Base-by-base conservation (phyloP, 2,797 vertebrate species). In the Tragopan temminckii region DNA sequence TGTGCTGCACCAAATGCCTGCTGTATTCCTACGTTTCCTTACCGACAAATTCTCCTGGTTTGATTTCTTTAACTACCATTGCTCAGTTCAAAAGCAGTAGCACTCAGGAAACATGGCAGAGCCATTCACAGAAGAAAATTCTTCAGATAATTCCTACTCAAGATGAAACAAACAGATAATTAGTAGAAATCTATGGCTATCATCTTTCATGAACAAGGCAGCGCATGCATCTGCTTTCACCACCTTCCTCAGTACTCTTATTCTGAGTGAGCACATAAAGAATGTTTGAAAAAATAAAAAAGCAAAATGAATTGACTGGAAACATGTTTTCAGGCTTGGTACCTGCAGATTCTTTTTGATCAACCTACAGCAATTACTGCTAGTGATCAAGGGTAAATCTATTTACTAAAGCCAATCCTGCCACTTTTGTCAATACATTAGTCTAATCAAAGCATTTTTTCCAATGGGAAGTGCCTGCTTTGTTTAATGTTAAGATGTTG, bases 1-100 rank as follows among this genome's bases (percentile, higher is more conserved):
- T 52, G 13, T 66, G 40, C 61, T 70, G 19, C 59, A 93, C 53
- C 7, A 61, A 87, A 35, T 80, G 48, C 40, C 69, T 87, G 45
- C 58, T 94, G 68, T 58, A 75, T 80, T 86, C 57, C 36, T 55
- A 15, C 46, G 18, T 42, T 89, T 85, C 63, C 53, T 76, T 85
- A 78, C 53, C 59, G 75, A 52, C 52, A 94, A 72, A 72, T 76
- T 55, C 75, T 93, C 62, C 58, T 77, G 55, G 77, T 57, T 92
- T 42, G 7, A 9, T 72, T 91, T 90, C 84, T 80, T 79, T 77
- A 88, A 61, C 55, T 85, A 40, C 53, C 46, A 14, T 80, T 87
- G 57, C 50, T 96, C 64, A 62, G 78, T 94, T 94, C 69, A 87
- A 71, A 69, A 95, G 71, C 57, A 77, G 36, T 21, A 61, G 58